A percentile compares a stretch with the other conserved stretches of the same genome.
phyloP scores from a whole-genome alignment of 2,888 invertebrate species.

The Agrotis exclamationis region DNA sequence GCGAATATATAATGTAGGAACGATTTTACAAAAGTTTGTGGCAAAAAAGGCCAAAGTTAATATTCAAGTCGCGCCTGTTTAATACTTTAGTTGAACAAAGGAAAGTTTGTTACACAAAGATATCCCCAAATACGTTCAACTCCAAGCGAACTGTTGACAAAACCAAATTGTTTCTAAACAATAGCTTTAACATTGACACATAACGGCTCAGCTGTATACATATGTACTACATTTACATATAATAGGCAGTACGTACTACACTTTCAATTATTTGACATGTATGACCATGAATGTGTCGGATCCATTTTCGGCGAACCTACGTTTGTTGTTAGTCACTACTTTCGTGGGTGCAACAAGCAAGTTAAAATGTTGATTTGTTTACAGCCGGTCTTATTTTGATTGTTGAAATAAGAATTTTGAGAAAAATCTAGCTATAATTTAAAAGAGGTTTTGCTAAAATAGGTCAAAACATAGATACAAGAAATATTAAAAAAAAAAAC shows the following conservation, averaged over 20 bases:
- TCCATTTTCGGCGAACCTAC: constrained; percentile 12
- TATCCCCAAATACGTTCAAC: neutral
- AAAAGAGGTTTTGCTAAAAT: neutral
- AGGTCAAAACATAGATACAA: no score
- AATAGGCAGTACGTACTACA: constrained; percentile 25
- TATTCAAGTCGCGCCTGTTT: neutral
- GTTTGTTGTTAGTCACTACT: neutral
- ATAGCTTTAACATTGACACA: constrained; percentile 23
- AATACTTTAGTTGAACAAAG: neutral
- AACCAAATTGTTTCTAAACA: constrained; percentile 32
- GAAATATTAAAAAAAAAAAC: no score
- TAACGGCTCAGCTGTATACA: constrained; percentile 28
- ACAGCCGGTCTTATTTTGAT: neutral
- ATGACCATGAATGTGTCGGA: constrained; percentile 8
- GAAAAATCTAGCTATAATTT: neutral
- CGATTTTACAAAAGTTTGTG: neutral
- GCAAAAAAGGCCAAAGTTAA: neutral
- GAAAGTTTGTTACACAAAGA: constrained; percentile 11
- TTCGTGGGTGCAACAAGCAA: neutral
- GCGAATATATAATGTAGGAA: neutral
- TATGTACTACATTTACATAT: constrained; percentile 51
- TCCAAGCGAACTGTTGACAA: constrained; percentile 4
- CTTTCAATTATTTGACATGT: constrained; percentile 49
- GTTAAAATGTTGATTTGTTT: neutral
- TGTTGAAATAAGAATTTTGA: neutral